Evolutionary conservation across 2,797 vertebrate genomes (phyloP), one percentile per base, ranked within the genome.

Genomic region (Enteromius radiatus): DNA sequence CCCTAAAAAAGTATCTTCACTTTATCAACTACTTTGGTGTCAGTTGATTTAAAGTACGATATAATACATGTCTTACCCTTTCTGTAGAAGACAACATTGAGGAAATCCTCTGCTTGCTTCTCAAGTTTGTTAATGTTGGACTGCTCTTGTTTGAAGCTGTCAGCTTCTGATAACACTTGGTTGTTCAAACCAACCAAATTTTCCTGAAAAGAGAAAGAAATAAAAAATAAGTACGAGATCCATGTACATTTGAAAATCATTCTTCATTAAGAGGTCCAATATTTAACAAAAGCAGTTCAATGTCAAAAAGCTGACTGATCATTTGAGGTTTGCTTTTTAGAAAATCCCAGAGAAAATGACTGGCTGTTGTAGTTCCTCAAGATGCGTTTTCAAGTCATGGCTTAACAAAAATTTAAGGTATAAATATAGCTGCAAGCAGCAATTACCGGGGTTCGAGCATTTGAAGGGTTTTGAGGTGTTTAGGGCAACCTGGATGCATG

Each of bases 41-140:
- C 79, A 83, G 59, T 85, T 85, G 77, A 14, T 14, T 5, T 33
- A n/a, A 14, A 14, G 10, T 2, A 21, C 17, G 33, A 5, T 11
- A 47, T 28, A 70, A 19, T 28, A 8, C 4, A n/a, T 0, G 10
- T 92, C 91, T 85, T 93, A 98, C 97, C 97, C 97, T 98, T 98
- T 94, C 94, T 97, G 93, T 96, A 96, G 92, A 98, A 98, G 94
- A 99, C 97, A 94, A 97, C 97, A 99, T 98, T 97, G 96, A 99
- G 96, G 94, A 98, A 98, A 92, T 98, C 97, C 96, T 98, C 96
- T 81, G 97, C 97, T 96, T 98, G 97, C 94, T 94, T 98, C 94
- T 99, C 96, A 89, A 99, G 96, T 91, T 95, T 95, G 94, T 94
- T 96, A 95, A 98, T 96, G 92, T 95, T 96, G 93, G 95, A 95